Conservation (phyloP, 2,113 vertebrate species). For the Phalacrocorax pelagicus region DNA sequence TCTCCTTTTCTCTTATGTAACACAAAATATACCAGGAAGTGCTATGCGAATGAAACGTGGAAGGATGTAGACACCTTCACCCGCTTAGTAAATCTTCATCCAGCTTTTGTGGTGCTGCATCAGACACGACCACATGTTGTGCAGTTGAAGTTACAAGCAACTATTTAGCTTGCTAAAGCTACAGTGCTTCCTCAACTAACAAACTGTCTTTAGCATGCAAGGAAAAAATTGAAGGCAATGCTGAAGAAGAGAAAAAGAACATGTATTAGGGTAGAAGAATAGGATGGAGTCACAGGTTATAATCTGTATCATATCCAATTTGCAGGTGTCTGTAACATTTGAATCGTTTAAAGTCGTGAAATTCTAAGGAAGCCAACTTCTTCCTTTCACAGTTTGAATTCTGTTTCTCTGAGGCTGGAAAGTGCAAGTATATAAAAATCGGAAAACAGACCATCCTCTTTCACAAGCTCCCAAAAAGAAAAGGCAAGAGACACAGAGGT, state of each 20-base stretch:
- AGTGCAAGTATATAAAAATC: constrained; percentile 35
- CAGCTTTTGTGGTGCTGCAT: background rate
- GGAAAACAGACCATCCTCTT: background rate
- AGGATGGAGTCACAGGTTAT: background rate
- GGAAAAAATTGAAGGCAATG: background rate
- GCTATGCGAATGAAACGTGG: background rate
- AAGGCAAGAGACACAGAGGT: constrained; percentile 67
- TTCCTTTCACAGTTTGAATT: background rate
- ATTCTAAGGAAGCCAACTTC: background rate
- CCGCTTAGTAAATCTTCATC: background rate
- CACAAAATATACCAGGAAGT: background rate
- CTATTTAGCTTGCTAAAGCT: background rate
- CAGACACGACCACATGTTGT: background rate
- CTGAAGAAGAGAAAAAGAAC: background rate
- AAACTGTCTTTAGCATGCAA: background rate
- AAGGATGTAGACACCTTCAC: background rate
- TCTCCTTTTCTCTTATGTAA: background rate
- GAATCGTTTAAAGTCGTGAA: background rate
- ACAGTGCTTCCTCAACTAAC: background rate
- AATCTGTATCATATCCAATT: background rate
- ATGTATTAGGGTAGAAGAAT: background rate
- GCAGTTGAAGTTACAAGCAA: background rate
- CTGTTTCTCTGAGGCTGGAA: constrained; percentile 11
- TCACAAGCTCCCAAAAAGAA: constrained; percentile 74
- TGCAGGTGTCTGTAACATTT: background rate